Evolutionary conservation across 2,888 invertebrate genomes (phyloP).

Genomic region (Rhopalosiphum nymphaeae): DNA sequence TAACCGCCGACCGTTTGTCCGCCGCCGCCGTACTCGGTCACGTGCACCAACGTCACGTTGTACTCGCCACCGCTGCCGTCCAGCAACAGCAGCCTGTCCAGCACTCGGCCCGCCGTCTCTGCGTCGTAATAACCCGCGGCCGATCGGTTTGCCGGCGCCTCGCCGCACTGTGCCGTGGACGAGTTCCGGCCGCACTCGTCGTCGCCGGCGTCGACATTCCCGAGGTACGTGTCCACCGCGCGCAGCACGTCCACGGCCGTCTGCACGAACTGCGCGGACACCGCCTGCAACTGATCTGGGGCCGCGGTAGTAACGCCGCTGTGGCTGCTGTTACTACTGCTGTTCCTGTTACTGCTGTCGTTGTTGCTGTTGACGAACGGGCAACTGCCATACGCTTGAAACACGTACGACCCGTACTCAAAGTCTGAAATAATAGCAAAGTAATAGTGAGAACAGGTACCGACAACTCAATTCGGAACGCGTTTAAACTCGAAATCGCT

Average conservation of each 20-base stretch:
- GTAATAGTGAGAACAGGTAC: background rate
- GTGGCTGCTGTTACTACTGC: too few species aligned
- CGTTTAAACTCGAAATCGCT: background rate
- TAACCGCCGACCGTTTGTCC: constrained; percentile 26
- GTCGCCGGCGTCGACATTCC: background rate
- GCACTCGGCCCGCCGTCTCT: background rate
- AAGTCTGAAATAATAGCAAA: constrained; percentile 19
- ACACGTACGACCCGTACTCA: constrained; percentile 50
- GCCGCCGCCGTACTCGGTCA: constrained; percentile 43
- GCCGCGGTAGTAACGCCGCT: background rate
- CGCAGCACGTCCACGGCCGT: constrained; percentile 52
- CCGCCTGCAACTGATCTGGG: constrained; percentile 6
- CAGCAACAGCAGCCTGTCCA: constrained; percentile 38
- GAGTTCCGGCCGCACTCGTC: background rate
- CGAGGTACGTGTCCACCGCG: constrained; percentile 35
- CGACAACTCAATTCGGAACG: too few species aligned
- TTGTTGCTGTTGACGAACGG: constrained; percentile 27
- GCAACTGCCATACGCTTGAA: constrained; percentile 57
- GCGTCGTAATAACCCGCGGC: background rate
- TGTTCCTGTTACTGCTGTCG: background rate
- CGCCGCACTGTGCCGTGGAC: background rate
- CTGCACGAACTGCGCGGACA: constrained; percentile 56
- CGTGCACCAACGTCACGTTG: constrained; percentile 58
- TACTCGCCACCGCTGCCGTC: constrained; percentile 29
- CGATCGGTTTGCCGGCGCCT: background rate